Evolutionary conservation across 1,140 invertebrate genomes (phyloP), one percentile per base, ranked within the genome.

Genomic region (Brachionus paranguensis): DNA sequence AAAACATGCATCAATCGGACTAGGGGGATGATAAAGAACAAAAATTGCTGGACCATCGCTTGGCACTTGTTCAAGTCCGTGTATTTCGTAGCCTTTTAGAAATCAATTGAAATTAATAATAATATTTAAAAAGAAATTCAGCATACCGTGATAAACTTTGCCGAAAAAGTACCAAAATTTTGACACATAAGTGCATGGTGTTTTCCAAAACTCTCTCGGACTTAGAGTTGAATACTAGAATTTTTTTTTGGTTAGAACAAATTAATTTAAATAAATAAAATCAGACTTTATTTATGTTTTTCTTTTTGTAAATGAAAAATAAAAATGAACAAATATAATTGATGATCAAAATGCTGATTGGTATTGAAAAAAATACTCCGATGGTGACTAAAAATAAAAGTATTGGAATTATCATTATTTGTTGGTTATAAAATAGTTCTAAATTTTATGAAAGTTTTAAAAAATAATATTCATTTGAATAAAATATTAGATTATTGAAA

Each of bases 1-100:
- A 91, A 99, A 99, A 90, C 99, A 99, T 88, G 98, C 92, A 90
- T 99, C 97, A 70, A 99, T 93, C 4, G 97, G 97, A 85, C 99
- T 92, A 7, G 96, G 95, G 29, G 97, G 97, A 91, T 99, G 97
- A 88, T 99, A 99, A 88, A 96, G 99, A 65, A 99, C 93, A 81
- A 99, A 92, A 29, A 99, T 89, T 60, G 94, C 96, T 85, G 95
- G 92, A 7, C 94, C 93, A 81, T 92, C 90, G n/a, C 92, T 91
- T 1, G 97, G 97, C 84, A 99, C 93, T 88, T 98, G 95, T 88
- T 99, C 95, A 64, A 98, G 85, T 0, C 96, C 96, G 74, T 92
- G 90, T 65, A 98, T 92, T 89, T 99, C 96, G 89, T 98, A 99
- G 50, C 95, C 95, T 60, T 20, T 53, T 17, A 53, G 17, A 53